phyloP scores from a whole-genome alignment of 2,797 vertebrate species.

The Enteromius treurensis region DNA sequence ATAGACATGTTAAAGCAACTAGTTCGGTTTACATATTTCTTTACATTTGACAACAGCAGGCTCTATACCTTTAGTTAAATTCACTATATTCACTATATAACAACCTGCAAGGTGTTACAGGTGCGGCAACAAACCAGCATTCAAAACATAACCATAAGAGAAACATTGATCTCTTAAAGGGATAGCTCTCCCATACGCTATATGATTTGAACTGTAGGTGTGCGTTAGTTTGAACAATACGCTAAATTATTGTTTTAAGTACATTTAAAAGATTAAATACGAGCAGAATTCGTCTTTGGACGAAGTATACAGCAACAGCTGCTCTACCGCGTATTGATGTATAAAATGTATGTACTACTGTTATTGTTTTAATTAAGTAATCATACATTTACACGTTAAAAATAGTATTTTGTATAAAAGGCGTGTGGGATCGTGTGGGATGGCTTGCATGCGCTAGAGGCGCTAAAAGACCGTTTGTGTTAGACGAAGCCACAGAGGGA shows the following conservation, averaged over 20 bases:
- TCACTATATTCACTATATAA: not conserved
- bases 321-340: not conserved
- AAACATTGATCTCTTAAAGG: not conserved
- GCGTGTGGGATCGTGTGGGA: too few relatives aligned
- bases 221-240: not conserved
- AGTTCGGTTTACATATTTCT: not conserved
- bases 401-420: not conserved
- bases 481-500: not conserved
- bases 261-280: not conserved
- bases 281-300: not conserved
- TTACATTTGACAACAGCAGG: not conserved
- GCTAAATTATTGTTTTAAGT: not conserved
- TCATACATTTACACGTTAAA: not conserved
- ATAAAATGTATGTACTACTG: not conserved
- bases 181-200: not conserved
- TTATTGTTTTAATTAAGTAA: not conserved
- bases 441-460: not conserved
- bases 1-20: not conserved
- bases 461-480: not conserved
- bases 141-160: not conserved
- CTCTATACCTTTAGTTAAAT: not conserved
- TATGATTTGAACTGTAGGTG: not conserved
- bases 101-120: slow-evolving; percentile 4
- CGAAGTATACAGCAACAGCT: not conserved
- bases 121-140: slow-evolving; percentile 22